Evolutionary conservation across 1,140 invertebrate species (phyloP), one percentile per base, ranked within the genome.

Genomic region (Planococcus citri): DNA sequence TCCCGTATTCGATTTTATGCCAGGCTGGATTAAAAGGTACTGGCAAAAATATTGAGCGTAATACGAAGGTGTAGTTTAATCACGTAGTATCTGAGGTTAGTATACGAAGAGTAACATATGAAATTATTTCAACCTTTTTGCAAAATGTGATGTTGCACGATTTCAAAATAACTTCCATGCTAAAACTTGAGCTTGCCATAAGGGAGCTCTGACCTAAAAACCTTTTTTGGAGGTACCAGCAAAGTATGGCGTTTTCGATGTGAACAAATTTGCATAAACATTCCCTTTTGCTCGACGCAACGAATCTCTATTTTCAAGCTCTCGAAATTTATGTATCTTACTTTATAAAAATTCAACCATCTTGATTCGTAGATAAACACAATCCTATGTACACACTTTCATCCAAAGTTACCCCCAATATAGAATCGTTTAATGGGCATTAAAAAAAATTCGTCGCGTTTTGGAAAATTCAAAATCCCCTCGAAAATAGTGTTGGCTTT

Each of bases 131-230:
- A 20, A 51, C 41, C 41, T 51, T 51, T 51, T 51, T 51, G 12
- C 41, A 51, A 20, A 51, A 51, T 51, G 41, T 51, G n/a, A 51
- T 51, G 41, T 51, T 51, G 4, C 41, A 51, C 10, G 41, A 51
- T 51, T 51, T 51, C 6, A 51, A 51, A 17, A 17, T 51, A 17
- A 51, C 41, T 17, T 51, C 10, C 17, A 51, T 51, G 10, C 41
- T 51, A 20, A 14, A 20, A 20, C 41, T 51, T 20, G 12, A 51
- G n/a, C 17, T 9, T 20, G 41, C 41, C 41, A 20, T 51, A 17
- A 51, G 41, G n/a, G 41, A 51, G 41, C 41, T 51, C 41, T 51
- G 41, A 51, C 41, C 41, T 51, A 51, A 51, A 51, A 51, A 51
- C 41, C 41, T 51, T 51, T 33, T 51, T 51, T 51, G 41, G n/a